These are phyloP conservation scores for Dinomys branickii DNA, from an alignment of 2,113 vertebrate genomes.

Conservation along the genomic window DNA sequence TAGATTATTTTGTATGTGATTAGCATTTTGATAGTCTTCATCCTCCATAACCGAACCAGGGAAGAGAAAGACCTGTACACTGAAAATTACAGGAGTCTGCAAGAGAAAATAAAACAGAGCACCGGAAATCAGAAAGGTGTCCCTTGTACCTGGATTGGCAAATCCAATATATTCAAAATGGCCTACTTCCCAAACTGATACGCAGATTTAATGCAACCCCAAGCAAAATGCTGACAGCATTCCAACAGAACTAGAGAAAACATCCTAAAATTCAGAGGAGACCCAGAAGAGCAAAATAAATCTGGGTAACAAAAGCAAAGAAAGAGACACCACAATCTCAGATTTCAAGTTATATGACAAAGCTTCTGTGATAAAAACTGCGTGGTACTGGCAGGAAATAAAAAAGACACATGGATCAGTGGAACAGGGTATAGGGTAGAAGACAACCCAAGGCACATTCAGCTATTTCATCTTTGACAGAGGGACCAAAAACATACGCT, in stretches of 20 bases:
- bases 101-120: background rate
- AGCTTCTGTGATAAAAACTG: background rate
- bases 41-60: background rate
- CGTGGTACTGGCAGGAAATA: background rate
- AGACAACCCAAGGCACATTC: background rate
- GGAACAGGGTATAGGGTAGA: background rate
- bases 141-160: background rate
- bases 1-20: background rate
- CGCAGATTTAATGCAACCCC: background rate
- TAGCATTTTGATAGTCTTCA: background rate
- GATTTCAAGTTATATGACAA: background rate
- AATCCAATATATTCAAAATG: background rate
- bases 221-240: background rate
- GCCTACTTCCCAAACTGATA: background rate
- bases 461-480: background rate
- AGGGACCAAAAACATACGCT: background rate
- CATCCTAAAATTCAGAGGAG: background rate
- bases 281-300: background rate
- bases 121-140: background rate
- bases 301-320: background rate
- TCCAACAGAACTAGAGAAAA: background rate
- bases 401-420: background rate
- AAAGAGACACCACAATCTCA: background rate
- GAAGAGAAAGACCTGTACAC: background rate
- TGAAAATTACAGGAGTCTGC: background rate